Base-by-base conservation (phyloP, 1,140 invertebrate genomes). In the Magallana gigas region DNA sequence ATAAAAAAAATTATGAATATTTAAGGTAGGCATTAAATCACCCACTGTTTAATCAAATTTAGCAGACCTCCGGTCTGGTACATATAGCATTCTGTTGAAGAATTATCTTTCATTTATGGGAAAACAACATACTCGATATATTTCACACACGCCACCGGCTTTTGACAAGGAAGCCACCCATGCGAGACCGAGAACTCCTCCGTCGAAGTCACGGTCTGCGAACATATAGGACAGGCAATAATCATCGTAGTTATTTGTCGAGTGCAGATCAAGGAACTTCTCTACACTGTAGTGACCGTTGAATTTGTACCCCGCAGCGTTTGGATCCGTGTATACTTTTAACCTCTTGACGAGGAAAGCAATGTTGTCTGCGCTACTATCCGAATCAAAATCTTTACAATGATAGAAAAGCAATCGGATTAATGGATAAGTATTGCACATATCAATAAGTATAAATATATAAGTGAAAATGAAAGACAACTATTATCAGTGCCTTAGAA, bases 191-290 rank as follows among this genome's bases (percentile, higher is more conserved):
- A 99, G 95, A 23, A 98, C 99, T 60, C 98, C 98, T 16, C 98
- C 98, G 29, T 97, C 98, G 94, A 99, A 99, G 95, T 99, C 98
- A 92, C 98, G 96, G 94, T 99, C 99, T 0, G 99, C 99, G 94
- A 99, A 99, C 60, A 99, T 98, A 94, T 99, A 99, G 3, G 99
- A 98, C 62, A 99, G 95, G 94, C 99, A 99, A 95, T 99, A 99
- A 93, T 98, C 97, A 92, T 99, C 97, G 94, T 99, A 98, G 95
- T 99, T 98, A 59, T 97, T 97, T 76, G 99, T 96, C 11, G 98
- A 99, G 94, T 99, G 98, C 18, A 99, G 96, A 95, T 99, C 99
- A 80, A 99, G 96, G 94, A 99, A 99, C 95, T 99, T 99, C 94
- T 98, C 98, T 48, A 99, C 98, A 8, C 98, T 98, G 94, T 98